These are phyloP conservation scores for Dolichopus griseipennis DNA, from an alignment of 2,888 invertebrate species.

Conservation along the genomic window DNA sequence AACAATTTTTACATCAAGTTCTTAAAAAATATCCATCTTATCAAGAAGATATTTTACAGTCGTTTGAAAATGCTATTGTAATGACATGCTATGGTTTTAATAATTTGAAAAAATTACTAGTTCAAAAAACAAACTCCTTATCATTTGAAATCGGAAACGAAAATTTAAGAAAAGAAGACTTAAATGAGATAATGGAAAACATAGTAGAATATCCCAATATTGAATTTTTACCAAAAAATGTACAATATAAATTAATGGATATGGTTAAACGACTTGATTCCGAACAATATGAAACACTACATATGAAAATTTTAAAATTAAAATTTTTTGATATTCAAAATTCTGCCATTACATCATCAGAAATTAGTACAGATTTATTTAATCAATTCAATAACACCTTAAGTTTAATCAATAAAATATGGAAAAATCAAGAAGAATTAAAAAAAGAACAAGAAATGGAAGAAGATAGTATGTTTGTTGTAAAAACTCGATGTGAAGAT, in stretches of 20 bases:
- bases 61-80: constrained; percentile 58
- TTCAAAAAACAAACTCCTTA: constrained; percentile 34
- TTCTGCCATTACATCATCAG: constrained; percentile 49
- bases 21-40: constrained; percentile 50
- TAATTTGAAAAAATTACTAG: constrained; percentile 48
- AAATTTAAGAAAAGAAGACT: neutral
- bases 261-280: neutral
- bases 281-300: constrained; percentile 29
- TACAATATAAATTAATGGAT: neutral
- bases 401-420: constrained; percentile 55
- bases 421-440: constrained; percentile 67
- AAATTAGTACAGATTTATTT: constrained; percentile 44
- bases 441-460: constrained; percentile 59
- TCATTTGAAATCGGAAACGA: neutral
- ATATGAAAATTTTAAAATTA: constrained; percentile 52
- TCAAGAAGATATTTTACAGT: constrained; percentile 72
- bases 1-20: constrained; percentile 36
- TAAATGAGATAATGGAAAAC: neutral
- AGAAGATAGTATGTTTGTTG: constrained; percentile 68
- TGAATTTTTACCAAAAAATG: neutral
- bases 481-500: constrained; percentile 56
- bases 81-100: constrained; percentile 59
- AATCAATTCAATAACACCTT: constrained; percentile 49
- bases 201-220: neutral
- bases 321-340: constrained; percentile 62